phyloP scores from a whole-genome alignment of 1,140 invertebrate genomes.

The Aphis craccivora region DNA sequence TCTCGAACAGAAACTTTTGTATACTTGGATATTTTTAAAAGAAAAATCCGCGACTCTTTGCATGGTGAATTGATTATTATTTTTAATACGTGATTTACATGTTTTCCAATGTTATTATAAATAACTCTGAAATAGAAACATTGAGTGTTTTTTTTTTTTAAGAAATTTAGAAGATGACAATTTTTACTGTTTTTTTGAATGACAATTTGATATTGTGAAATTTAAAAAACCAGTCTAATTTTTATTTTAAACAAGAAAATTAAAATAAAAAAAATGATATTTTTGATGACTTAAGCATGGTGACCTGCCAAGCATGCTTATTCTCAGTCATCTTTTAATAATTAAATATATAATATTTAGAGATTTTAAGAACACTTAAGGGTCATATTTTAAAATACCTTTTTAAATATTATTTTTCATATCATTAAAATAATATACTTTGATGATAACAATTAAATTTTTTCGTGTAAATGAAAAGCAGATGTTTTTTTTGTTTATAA shows the following conservation, averaged over 20 bases:
- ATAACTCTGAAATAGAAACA: background rate
- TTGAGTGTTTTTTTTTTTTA: background rate
- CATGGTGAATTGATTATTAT: background rate
- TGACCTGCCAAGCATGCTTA: background rate
- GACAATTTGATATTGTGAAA: background rate
- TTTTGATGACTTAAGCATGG: background rate
- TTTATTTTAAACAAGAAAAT: background rate
- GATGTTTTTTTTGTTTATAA: no score
- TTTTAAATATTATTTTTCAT: background rate
- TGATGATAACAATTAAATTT: background rate
- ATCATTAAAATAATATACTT: background rate
- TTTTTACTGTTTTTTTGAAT: background rate
- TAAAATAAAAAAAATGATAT: background rate
- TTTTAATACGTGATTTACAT: conserved; percentile 6
- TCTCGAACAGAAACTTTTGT: conserved; percentile 19
- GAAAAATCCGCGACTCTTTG: background rate
- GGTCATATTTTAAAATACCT: background rate
- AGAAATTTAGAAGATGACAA: background rate
- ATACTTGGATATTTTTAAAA: background rate
- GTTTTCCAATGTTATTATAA: background rate
- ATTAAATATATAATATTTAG: background rate
- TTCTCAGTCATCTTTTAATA: background rate
- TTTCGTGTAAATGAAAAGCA: no score
- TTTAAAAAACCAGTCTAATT: background rate
- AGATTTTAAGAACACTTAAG: background rate